phyloP scores from a whole-genome alignment of 1,140 invertebrate genomes.

The Drosophila chauvacae region DNA sequence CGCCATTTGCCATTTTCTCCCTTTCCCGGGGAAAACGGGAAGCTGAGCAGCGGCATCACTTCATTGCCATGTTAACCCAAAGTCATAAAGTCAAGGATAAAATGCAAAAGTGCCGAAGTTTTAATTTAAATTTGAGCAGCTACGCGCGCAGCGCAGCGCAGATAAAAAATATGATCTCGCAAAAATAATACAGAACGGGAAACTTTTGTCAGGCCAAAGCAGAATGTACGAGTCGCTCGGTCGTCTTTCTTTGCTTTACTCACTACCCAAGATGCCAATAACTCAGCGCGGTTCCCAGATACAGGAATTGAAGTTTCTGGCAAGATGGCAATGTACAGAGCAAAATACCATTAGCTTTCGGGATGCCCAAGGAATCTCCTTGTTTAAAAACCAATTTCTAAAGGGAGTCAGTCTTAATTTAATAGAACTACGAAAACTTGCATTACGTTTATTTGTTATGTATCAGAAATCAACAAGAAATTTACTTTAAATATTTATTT shows the following conservation, averaged over 20 bases:
- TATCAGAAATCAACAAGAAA: not conserved
- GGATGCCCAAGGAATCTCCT: not conserved
- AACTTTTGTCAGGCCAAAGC: constrained; percentile 35
- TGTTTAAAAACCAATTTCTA: too few relatives aligned
- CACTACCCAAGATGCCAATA: constrained; percentile 49
- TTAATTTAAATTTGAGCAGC: constrained; percentile 78
- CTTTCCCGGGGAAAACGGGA: constrained; percentile 15
- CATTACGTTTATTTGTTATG: not conserved
- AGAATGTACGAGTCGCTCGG: constrained; percentile 15
- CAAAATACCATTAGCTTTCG: not conserved
- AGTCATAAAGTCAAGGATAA: constrained; percentile 81
- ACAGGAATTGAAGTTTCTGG: constrained; percentile 39
- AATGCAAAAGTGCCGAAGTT: constrained; percentile 79
- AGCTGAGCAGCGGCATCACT: constrained; percentile 45
- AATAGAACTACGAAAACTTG: too few relatives aligned
- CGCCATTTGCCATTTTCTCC: constrained; percentile 6
- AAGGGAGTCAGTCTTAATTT: too few relatives aligned
- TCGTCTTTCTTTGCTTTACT: constrained; percentile 6
- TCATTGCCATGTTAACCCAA: constrained; percentile 73
- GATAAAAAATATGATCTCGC: constrained; percentile 51
- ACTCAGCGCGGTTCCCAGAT: constrained; percentile 32
- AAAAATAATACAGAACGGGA: constrained; percentile 42
- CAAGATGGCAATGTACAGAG: not conserved
- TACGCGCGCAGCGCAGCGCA: constrained; percentile 26
- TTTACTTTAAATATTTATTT: not conserved